Evolutionary conservation across 92 coral and sea anemone genomes (phyloP).

Genomic region (Phenganax stokvisi): DNA sequence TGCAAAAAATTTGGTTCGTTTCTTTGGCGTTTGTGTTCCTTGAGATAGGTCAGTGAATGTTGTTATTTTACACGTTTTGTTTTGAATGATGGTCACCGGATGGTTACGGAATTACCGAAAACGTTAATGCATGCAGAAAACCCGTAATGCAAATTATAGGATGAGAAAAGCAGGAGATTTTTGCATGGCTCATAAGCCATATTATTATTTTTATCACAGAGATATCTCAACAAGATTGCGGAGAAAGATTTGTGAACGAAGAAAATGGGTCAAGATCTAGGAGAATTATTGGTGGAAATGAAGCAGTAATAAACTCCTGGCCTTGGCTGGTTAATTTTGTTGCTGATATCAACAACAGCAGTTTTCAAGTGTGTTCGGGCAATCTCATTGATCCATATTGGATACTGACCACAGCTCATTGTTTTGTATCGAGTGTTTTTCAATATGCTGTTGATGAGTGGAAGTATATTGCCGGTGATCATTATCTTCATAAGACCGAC

Average conservation of each 20-base stretch:
- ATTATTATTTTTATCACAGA: neutral
- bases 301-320: constrained; percentile 62
- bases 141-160: too few relatives aligned
- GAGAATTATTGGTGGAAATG: constrained; percentile 63
- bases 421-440: constrained; percentile 46
- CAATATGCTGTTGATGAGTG: constrained; percentile 73
- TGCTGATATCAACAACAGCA: constrained; percentile 28
- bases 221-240: constrained; percentile 17
- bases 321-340: constrained; percentile 74
- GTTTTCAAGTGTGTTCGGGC: constrained; percentile 63
- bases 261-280: constrained; percentile 48
- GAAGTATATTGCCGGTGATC: constrained; percentile 56
- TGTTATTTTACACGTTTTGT: neutral
- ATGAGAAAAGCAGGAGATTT: too few relatives aligned
- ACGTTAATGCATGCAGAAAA: too few relatives aligned
- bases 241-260: constrained; percentile 4
- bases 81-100: too few relatives aligned
- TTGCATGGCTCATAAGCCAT: too few relatives aligned
- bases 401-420: constrained; percentile 74
- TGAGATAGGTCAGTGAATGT: constrained; percentile 3
- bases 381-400: constrained; percentile 66
- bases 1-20: constrained; percentile 5
- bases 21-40: neutral
- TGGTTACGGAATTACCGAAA: too few relatives aligned
- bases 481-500: constrained; percentile 19